Evolutionary conservation across 2,797 vertebrate species (phyloP).

Genomic region (Malurus leucopterus): DNA sequence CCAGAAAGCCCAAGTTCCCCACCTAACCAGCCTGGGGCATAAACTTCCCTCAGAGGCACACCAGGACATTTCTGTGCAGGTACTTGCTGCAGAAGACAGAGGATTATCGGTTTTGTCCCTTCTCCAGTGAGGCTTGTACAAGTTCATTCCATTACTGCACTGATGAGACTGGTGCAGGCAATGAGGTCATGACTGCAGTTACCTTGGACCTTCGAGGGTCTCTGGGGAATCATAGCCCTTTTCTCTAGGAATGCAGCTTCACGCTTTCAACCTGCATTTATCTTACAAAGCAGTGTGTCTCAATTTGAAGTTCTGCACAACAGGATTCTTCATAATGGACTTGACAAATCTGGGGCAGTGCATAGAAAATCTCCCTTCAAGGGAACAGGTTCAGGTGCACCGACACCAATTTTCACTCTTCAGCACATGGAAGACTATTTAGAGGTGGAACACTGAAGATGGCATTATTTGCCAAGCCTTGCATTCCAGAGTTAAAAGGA

Average conservation of each 20-base stretch:
- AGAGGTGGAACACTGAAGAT: constrained; percentile 19
- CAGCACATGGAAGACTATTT: constrained; percentile 58
- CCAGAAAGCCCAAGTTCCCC: not conserved
- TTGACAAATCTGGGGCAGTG: constrained; percentile 63
- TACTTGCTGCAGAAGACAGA: not conserved
- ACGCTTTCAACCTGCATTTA: constrained; percentile 33
- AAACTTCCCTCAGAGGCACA: not conserved
- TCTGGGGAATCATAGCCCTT: constrained; percentile 29
- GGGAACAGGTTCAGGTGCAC: constrained; percentile 45
- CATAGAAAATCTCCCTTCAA: constrained; percentile 46
- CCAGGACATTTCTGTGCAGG: not conserved
- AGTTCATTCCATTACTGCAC: not conserved
- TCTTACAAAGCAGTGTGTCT: constrained; percentile 35
- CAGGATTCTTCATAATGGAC: constrained; percentile 53
- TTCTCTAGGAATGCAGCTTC: constrained; percentile 54
- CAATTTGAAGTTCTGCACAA: constrained; percentile 12
- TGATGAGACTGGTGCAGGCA: not conserved
- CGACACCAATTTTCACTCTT: constrained; percentile 27
- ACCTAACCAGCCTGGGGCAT: not conserved
- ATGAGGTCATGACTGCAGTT: constrained; percentile 29
- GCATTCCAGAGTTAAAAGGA: not conserved
- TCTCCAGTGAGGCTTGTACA: constrained; percentile 4
- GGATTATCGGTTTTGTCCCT: not conserved
- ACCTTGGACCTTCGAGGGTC: constrained; percentile 43
- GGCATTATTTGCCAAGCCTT: not conserved